Conservation (phyloP, 30 jellyfish, hydroid and myxozoan genomes). For the Mastigias papua region DNA sequence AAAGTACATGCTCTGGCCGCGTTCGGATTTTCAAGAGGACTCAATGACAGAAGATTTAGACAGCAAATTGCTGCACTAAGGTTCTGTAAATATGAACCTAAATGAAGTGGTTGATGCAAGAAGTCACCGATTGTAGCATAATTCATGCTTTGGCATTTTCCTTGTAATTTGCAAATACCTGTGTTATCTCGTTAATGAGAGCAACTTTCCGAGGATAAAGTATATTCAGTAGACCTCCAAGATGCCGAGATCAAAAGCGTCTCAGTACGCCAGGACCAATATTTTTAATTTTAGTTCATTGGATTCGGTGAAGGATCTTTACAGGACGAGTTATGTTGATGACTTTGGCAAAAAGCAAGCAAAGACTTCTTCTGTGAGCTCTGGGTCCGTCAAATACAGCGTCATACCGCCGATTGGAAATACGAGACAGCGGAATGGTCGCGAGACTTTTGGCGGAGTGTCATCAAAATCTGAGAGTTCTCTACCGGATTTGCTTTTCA, state of each 20-base stretch:
- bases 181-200: too few relatives aligned
- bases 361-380: slow-evolving; percentile 25
- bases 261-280: slow-evolving; percentile 2
- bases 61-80: too few relatives aligned
- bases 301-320: slow-evolving; percentile 54
- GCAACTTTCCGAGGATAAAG: too few relatives aligned
- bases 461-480: slow-evolving; percentile 62
- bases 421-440: background rate
- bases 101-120: too few relatives aligned
- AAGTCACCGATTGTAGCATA: too few relatives aligned
- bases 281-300: slow-evolving; percentile 19
- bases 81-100: too few relatives aligned
- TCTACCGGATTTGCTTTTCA: slow-evolving; percentile 7
- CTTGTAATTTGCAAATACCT: too few relatives aligned
- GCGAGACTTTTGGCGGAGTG: background rate
- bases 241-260: slow-evolving; percentile 23
- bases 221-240: background rate
- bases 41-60: too few relatives aligned
- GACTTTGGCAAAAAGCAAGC: slow-evolving; percentile 4
- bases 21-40: too few relatives aligned
- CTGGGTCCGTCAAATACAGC: slow-evolving; percentile 38
- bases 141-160: too few relatives aligned
- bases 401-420: slow-evolving; percentile 58
- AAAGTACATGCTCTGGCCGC: too few relatives aligned
- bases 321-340: slow-evolving; percentile 46